Conservation (phyloP, 2,797 vertebrate genomes). For the Hypotaenidia philippensis region DNA sequence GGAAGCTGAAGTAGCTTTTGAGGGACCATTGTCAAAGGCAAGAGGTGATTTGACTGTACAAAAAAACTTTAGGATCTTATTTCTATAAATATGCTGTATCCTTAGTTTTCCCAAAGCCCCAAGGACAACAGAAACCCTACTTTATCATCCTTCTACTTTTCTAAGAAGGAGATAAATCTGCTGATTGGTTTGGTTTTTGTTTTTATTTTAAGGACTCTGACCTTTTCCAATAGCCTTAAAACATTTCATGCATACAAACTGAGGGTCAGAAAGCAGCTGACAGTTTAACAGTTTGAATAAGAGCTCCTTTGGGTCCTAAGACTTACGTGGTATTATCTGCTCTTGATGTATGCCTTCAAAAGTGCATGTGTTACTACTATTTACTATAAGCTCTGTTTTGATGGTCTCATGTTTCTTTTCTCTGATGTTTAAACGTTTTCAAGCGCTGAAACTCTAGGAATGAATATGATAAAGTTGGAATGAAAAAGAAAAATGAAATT, state of each 20-base stretch:
- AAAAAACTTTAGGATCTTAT: background rate
- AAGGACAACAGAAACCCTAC: background rate
- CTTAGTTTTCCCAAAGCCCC: background rate
- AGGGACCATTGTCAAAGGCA: constrained; percentile 47
- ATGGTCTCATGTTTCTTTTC: background rate
- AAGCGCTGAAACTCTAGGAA: background rate
- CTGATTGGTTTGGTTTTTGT: background rate
- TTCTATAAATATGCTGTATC: background rate
- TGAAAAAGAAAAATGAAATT: background rate
- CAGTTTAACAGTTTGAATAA: constrained; percentile 32
- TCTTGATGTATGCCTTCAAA: constrained; percentile 2
- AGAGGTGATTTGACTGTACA: constrained; percentile 37
- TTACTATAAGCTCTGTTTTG: background rate
- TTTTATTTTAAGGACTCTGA: constrained; percentile 2
- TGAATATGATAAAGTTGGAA: background rate
- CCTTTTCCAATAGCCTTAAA: constrained; percentile 52
- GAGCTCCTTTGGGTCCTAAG: background rate
- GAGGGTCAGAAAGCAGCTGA: background rate
- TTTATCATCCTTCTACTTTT: constrained; percentile 4
- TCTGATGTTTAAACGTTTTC: background rate
- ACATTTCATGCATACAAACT: background rate
- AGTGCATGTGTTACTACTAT: background rate
- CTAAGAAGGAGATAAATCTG: background rate
- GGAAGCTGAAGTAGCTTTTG: constrained; percentile 63
- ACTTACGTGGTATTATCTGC: background rate